phyloP scores from a whole-genome alignment of 2,888 invertebrate genomes.

The Lepetodrilus schrolli region DNA sequence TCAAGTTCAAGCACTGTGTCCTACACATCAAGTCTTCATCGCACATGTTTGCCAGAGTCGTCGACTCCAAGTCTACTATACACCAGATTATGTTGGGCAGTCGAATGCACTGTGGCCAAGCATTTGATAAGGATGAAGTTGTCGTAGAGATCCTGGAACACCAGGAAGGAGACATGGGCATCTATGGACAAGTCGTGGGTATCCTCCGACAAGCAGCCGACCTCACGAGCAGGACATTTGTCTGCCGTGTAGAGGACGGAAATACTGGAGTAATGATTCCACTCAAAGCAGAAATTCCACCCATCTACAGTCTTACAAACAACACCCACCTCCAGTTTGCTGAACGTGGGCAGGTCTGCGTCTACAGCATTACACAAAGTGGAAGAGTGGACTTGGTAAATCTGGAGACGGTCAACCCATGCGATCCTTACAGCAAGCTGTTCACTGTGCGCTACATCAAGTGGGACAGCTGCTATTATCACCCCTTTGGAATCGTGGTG shows the following conservation, averaged over 20 bases:
- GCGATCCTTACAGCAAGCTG: slow-evolving; percentile 52
- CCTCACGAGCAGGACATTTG: slow-evolving; percentile 56
- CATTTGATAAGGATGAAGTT: slow-evolving; percentile 65
- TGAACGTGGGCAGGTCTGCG: slow-evolving; percentile 54
- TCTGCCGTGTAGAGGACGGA: slow-evolving; percentile 63
- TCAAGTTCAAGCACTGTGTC: slow-evolving; percentile 58
- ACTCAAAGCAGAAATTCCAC: slow-evolving; percentile 58
- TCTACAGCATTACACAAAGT: slow-evolving; percentile 55
- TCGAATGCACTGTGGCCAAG: slow-evolving; percentile 56
- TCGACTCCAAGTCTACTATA: background rate
- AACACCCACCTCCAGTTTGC: slow-evolving; percentile 40
- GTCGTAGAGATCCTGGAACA: slow-evolving; percentile 60
- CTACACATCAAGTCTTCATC: slow-evolving; percentile 42
- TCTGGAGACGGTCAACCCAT: slow-evolving; percentile 55
- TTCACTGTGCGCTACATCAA: slow-evolving; percentile 69
- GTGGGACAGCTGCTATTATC: slow-evolving; percentile 60
- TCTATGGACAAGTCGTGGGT: slow-evolving; percentile 62
- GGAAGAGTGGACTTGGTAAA: slow-evolving; percentile 58
- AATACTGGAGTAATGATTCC: slow-evolving; percentile 66
- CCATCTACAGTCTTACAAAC: slow-evolving; percentile 60
- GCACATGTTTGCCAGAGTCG: slow-evolving; percentile 4
- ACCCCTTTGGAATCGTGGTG: slow-evolving; percentile 67
- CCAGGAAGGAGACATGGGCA: slow-evolving; percentile 22
- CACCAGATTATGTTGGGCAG: slow-evolving; percentile 48
- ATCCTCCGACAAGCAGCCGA: slow-evolving; percentile 60